Evolutionary conservation across 1,140 invertebrate genomes (phyloP).

Genomic region (Drosophila setifemur): DNA sequence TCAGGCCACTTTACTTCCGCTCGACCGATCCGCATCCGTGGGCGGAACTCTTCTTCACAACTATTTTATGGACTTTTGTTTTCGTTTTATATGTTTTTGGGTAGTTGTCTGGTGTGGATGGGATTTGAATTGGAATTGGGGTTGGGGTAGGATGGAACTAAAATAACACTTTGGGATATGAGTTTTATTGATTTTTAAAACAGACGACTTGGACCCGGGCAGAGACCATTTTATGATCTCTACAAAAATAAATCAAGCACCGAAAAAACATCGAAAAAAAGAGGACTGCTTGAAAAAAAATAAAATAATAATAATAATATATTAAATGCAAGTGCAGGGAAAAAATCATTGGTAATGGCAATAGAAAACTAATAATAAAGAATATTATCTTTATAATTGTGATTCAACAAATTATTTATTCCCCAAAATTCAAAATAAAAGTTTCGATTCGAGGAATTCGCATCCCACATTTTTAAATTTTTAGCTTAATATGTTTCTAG

Average conservation of each 20-base stretch:
- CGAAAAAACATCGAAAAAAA: conserved; percentile 19
- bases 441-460: no score
- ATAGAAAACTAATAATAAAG: no score
- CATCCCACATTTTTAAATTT: no score
- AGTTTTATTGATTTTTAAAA: conserved; percentile 62
- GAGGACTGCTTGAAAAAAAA: neutral
- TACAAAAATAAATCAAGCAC: conserved; percentile 46
- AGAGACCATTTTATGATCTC: conserved; percentile 37
- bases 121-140: neutral
- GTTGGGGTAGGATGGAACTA: conserved; percentile 28
- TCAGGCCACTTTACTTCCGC: conserved; percentile 54
- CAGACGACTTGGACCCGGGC: conserved; percentile 18
- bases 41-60: conserved; percentile 58
- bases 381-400: no score
- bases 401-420: no score
- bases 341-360: no score
- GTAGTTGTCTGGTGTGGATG: neutral
- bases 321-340: no score
- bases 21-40: conserved; percentile 6
- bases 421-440: no score
- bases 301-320: neutral
- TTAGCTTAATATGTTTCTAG: no score
- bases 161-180: conserved; percentile 65
- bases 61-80: conserved; percentile 53
- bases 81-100: no score